Conservation (phyloP, 2,888 invertebrate species). For the Pediacus dermestoides region DNA sequence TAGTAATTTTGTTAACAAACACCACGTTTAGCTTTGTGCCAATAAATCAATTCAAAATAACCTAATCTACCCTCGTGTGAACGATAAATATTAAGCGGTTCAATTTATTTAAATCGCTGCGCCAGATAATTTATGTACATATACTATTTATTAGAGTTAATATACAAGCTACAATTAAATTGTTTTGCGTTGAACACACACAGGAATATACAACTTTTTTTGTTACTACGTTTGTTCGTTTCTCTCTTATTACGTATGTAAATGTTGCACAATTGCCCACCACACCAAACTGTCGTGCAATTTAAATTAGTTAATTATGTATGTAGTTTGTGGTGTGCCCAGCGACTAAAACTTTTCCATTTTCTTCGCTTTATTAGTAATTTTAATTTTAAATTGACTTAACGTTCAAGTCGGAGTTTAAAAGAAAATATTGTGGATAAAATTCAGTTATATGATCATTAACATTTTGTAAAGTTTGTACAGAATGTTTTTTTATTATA, state of each 20-base stretch:
- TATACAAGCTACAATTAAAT: no score
- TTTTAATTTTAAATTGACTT: conserved; percentile 2
- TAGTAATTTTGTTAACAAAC: conserved; percentile 4
- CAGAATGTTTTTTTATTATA: no score
- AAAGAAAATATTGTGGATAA: no score
- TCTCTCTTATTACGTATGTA: not conserved
- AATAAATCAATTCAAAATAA: conserved; percentile 10
- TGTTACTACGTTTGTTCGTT: no score
- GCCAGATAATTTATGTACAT: no score
- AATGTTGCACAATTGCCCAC: not conserved
- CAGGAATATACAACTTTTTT: no score
- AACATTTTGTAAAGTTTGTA: no score
- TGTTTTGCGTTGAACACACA: no score
- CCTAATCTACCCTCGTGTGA: conserved; percentile 5
- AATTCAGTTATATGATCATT: no score
- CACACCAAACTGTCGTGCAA: conserved; percentile 1
- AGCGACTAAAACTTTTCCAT: not conserved
- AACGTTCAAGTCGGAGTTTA: no score
- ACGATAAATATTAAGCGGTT: conserved; percentile 6
- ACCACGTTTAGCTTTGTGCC: conserved; percentile 1
- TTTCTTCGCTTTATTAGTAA: conserved; percentile 1
- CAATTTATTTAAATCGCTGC: conserved; percentile 7
- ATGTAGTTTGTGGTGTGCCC: no score
- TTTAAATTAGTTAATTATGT: conserved; percentile 2
- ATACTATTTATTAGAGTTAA: no score